These are phyloP conservation scores for Epizoanthus ramosus DNA, from an alignment of 92 coral and sea anemone species.

Conservation along the genomic window DNA sequence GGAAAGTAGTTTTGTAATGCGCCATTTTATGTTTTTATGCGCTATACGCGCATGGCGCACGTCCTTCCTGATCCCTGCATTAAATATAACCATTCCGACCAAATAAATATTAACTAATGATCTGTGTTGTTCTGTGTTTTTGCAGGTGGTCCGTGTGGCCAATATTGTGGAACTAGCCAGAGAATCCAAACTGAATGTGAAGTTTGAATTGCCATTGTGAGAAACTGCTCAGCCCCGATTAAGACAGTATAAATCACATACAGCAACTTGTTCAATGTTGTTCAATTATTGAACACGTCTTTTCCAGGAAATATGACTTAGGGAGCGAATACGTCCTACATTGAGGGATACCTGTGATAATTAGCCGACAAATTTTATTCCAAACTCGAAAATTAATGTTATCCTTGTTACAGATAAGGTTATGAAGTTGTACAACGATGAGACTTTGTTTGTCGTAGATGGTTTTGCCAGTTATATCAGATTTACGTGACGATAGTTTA, in stretches of 20 bases:
- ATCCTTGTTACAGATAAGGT: background rate
- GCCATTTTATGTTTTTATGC: too few relatives aligned
- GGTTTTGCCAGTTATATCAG: too few relatives aligned
- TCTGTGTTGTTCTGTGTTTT: background rate
- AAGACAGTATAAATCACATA: background rate
- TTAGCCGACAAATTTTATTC: background rate
- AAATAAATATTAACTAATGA: too few relatives aligned
- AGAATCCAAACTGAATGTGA: conserved; percentile 88
- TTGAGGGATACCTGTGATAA: background rate
- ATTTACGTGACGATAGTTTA: too few relatives aligned
- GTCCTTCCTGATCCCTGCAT: too few relatives aligned
- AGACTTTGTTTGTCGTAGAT: too few relatives aligned
- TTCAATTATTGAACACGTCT: background rate
- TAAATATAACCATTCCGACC: too few relatives aligned
- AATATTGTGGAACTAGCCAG: conserved; percentile 96
- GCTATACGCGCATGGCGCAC: too few relatives aligned
- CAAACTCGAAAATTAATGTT: background rate
- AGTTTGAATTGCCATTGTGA: conserved; percentile 94
- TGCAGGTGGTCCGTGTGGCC: conserved; percentile 92
- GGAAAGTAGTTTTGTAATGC: too few relatives aligned
- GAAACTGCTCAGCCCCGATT: background rate
- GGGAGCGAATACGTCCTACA: background rate
- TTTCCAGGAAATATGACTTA: background rate
- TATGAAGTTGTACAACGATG: too few relatives aligned
- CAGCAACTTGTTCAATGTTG: conserved; percentile 21